Percentiles rank a stretch among this genome's conserved stretches.
Conservation (phyloP, 2,113 vertebrate species). For the Anoura caudifer region DNA sequence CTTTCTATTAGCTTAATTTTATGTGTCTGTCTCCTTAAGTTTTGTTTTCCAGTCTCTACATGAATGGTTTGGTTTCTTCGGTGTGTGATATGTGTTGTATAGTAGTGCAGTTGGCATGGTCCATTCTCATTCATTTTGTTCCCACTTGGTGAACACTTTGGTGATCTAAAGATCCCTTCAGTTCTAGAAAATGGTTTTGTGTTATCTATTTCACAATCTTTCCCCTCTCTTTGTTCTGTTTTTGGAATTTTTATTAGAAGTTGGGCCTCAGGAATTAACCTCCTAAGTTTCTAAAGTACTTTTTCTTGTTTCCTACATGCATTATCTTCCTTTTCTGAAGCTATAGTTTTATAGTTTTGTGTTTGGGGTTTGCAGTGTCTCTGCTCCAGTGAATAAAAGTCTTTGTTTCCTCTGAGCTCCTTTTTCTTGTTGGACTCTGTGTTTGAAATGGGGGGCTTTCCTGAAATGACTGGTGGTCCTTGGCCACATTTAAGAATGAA, state of each 20-base stretch:
- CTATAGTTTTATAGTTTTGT: neutral
- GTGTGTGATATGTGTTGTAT: too few species aligned
- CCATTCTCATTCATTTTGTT: too few species aligned
- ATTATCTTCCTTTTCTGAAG: neutral
- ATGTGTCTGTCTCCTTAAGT: too few species aligned
- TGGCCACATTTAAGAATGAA: neutral
- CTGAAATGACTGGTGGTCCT: neutral
- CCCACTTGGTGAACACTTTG: neutral
- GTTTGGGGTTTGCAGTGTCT: neutral
- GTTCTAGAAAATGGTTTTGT: neutral
- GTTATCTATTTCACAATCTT: neutral
- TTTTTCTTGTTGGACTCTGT: neutral
- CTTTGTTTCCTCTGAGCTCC: neutral
- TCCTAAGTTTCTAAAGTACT: neutral
- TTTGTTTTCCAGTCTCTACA: too few species aligned
- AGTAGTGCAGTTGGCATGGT: too few species aligned
- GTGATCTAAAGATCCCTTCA: neutral
- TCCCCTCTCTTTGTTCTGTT: neutral
- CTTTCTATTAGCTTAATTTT: too few species aligned
- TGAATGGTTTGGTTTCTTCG: too few species aligned
- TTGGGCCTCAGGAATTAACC: neutral
- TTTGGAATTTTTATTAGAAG: neutral
- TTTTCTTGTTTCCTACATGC: neutral
- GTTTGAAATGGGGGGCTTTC: neutral
- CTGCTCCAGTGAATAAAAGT: neutral